These are phyloP conservation scores for Vombatus ursinus DNA, from an alignment of 2,113 vertebrate species.

Conservation along the genomic window DNA sequence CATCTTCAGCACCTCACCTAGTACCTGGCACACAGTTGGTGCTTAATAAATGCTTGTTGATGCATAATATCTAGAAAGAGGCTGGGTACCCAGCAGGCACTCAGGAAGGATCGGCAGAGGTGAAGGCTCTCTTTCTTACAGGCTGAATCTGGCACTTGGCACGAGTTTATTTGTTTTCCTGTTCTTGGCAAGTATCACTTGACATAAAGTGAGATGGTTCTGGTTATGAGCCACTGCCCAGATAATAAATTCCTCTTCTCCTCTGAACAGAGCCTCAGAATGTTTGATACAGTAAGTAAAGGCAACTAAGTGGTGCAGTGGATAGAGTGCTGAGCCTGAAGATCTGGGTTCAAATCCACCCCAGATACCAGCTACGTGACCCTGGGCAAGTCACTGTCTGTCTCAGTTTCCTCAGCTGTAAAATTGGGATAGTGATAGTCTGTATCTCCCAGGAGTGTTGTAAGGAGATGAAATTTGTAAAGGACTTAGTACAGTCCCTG, in stretches of 20 bases:
- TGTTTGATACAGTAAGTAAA: background rate
- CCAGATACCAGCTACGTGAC: background rate
- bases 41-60: background rate
- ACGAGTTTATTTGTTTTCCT: background rate
- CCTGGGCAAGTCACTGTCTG: background rate
- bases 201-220: background rate
- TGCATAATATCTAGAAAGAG: background rate
- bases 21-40: background rate
- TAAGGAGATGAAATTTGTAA: background rate
- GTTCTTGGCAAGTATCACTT: background rate
- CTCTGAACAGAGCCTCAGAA: background rate
- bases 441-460: background rate
- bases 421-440: background rate
- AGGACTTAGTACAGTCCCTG: background rate
- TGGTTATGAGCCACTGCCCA: background rate
- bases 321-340: background rate
- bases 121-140: background rate
- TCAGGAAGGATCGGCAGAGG: background rate
- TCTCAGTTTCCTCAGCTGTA: background rate
- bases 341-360: background rate
- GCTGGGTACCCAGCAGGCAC: no score
- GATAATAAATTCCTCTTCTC: background rate
- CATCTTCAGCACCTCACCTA: background rate
- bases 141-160: background rate
- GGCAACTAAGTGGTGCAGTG: background rate